A percentile compares a stretch with the other conserved stretches of the same genome.
Evolutionary conservation across 2,113 vertebrate species (phyloP).

Genomic region (Dromas ardeola): DNA sequence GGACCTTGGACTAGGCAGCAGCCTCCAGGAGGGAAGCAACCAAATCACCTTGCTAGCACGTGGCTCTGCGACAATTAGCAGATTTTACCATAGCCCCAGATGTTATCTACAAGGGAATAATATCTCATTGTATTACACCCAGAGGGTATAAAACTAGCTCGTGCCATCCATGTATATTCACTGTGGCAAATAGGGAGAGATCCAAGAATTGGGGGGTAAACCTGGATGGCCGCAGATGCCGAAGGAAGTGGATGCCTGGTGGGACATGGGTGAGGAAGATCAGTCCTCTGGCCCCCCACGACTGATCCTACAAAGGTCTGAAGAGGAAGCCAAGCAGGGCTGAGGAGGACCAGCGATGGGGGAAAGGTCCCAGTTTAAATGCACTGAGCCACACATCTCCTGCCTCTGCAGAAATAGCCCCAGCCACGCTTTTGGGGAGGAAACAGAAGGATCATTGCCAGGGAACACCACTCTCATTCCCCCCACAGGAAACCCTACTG

Average conservation of each 20-base stretch:
- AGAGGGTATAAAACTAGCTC: neutral
- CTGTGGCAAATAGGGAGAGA: neutral
- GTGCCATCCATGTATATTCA: neutral
- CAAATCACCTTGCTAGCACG: neutral
- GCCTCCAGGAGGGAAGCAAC: neutral
- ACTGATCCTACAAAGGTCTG: neutral
- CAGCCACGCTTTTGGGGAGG: neutral
- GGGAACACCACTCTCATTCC: neutral
- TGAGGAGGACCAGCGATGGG: accelerated
- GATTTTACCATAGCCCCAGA: neutral
- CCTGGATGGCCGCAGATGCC: accelerated
- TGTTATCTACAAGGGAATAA: neutral
- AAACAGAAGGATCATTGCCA: neutral
- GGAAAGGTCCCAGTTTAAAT: neutral
- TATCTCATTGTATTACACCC: neutral
- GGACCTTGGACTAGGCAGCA: neutral
- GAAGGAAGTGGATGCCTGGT: neutral
- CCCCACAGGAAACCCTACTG: neutral
- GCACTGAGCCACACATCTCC: neutral
- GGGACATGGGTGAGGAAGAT: neutral
- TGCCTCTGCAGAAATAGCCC: neutral
- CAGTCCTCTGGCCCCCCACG: neutral
- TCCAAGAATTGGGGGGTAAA: neutral
- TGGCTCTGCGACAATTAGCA: neutral
- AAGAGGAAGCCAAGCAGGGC: neutral